Percentiles rank a stretch among this genome's conserved stretches.
Evolutionary conservation across 2,113 vertebrate genomes (phyloP).

Genomic region (Sinocyclocheilus anophthalmus): DNA sequence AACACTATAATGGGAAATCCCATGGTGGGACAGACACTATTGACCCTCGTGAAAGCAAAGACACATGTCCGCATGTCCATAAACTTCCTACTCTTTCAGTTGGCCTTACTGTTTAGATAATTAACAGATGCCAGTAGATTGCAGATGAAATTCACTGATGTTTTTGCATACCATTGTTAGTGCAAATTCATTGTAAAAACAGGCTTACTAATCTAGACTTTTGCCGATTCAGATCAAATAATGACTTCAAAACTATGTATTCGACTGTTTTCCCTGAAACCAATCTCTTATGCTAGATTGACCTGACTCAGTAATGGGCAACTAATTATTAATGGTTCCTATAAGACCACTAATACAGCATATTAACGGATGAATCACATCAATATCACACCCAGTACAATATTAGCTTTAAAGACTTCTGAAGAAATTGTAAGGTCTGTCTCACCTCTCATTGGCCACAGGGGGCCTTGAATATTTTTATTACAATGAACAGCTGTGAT

Average conservation of each 20-base stretch:
- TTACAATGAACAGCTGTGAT: conserved; percentile 71
- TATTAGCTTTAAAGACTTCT: conserved; percentile 11
- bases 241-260: neutral
- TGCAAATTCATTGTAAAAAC: neutral
- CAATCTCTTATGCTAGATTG: neutral
- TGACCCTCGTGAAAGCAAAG: conserved; percentile 51
- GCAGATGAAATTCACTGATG: neutral
- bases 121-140: conserved; percentile 8
- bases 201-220: neutral
- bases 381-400: neutral
- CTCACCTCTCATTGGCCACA: conserved; percentile 51
- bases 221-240: neutral
- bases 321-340: neutral
- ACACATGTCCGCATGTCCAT: conserved; percentile 36
- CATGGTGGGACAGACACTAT: conserved; percentile 44
- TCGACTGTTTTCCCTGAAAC: neutral
- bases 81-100: neutral
- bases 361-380: neutral
- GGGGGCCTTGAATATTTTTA: conserved; percentile 69
- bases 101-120: neutral
- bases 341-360: neutral
- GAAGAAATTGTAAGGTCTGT: conserved; percentile 19
- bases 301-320: neutral
- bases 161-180: neutral
- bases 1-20: conserved; percentile 66